Evolutionary conservation across 92 coral and sea anemone genomes (phyloP).

Genomic region (Paramuricea clavata): DNA sequence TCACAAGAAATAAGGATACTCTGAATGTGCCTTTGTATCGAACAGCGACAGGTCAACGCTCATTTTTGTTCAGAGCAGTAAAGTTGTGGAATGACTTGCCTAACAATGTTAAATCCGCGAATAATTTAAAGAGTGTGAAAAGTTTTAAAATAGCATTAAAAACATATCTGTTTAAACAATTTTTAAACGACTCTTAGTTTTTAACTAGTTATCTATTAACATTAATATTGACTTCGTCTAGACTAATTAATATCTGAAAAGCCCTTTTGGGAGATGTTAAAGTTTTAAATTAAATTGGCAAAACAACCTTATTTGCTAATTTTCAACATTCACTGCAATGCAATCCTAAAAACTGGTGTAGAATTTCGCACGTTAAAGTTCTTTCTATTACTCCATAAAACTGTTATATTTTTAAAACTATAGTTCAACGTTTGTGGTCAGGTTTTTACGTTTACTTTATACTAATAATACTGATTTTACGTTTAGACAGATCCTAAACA

Average conservation of each 20-base stretch:
- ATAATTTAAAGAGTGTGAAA: not conserved
- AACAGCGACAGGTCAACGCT: constrained; percentile 41
- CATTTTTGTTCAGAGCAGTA: constrained; percentile 24
- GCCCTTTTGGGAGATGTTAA: no score
- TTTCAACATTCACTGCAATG: no score
- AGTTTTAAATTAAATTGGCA: no score
- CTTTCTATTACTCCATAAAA: no score
- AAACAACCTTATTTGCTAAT: no score
- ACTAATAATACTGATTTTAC: not conserved
- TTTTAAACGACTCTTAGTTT: not conserved
- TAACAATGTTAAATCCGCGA: not conserved
- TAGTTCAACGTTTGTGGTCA: no score
- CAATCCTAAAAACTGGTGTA: no score
- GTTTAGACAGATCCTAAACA: constrained; percentile 80
- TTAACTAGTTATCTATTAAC: no score
- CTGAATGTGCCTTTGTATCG: not conserved
- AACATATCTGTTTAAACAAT: not conserved
- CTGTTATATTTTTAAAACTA: no score
- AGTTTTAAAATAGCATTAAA: not conserved
- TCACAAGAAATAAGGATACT: not conserved
- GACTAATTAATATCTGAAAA: no score
- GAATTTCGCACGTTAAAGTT: no score
- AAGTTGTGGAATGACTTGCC: constrained; percentile 28
- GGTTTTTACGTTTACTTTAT: not conserved
- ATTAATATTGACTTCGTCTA: no score